These are phyloP conservation scores for Saccostrea echinata DNA, from an alignment of 1,140 invertebrate genomes.

Conservation along the genomic window DNA sequence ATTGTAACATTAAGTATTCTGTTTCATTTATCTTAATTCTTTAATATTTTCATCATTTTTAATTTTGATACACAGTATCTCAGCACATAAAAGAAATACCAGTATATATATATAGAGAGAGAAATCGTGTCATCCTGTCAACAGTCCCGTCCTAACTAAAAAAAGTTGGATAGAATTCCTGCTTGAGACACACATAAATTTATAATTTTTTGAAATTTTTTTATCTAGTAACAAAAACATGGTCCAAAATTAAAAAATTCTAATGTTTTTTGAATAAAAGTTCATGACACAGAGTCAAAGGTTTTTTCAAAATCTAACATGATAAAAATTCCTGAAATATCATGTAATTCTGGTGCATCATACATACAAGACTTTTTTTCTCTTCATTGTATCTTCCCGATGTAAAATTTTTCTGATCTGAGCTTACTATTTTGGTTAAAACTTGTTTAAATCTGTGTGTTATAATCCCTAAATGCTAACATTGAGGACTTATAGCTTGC, in stretches of 20 bases:
- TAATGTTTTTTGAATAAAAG: conserved; percentile 43
- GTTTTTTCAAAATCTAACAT: conserved; percentile 51
- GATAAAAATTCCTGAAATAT: conserved; percentile 48
- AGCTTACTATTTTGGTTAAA: conserved; percentile 36
- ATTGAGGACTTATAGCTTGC: too few species aligned
- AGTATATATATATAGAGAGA: too few species aligned
- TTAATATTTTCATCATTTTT: conserved; percentile 48
- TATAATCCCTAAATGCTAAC: conserved; percentile 21
- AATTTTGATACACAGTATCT: conserved; percentile 48
- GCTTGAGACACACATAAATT: conserved; percentile 41
- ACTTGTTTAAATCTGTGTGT: conserved; percentile 43
- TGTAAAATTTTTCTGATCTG: conserved; percentile 46
- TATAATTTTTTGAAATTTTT: conserved; percentile 45
- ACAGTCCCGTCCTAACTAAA: conserved; percentile 40
- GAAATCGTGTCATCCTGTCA: conserved; percentile 53
- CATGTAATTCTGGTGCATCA: conserved; percentile 25
- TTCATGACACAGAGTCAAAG: not conserved
- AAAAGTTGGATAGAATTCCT: conserved; percentile 36
- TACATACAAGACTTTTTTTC: conserved; percentile 44
- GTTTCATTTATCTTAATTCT: conserved; percentile 20
- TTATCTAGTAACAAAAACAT: conserved; percentile 9
- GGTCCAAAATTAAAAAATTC: conserved; percentile 50
- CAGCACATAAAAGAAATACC: conserved; percentile 48
- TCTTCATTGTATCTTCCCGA: conserved; percentile 43
- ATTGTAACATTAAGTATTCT: conserved; percentile 2